These are phyloP conservation scores for Tetramorium alpestre DNA, from an alignment of 1,140 invertebrate species.

Conservation along the genomic window DNA sequence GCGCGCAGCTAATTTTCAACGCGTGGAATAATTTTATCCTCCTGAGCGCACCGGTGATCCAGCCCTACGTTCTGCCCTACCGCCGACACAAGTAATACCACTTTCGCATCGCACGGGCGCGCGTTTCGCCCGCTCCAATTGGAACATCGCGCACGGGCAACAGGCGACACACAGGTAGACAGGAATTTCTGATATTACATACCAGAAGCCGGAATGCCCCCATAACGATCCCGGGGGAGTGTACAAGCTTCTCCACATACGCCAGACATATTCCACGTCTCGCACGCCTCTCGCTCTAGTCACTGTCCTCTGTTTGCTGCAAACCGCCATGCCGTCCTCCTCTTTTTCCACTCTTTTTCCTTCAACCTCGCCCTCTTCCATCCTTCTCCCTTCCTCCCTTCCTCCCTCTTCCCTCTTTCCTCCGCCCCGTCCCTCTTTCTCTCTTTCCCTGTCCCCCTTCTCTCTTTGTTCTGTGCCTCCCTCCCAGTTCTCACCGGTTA, in stretches of 20 bases:
- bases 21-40: conserved; percentile 43
- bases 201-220: conserved; percentile 79
- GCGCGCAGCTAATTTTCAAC: conserved; percentile 24
- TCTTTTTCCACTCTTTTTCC: conserved; percentile 49
- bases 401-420: neutral
- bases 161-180: conserved; percentile 78
- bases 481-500: conserved; percentile 40
- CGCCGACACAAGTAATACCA: conserved; percentile 70
- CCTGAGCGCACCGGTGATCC: conserved; percentile 7
- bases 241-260: conserved; percentile 72
- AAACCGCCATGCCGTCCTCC: conserved; percentile 62
- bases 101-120: conserved; percentile 67
- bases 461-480: neutral
- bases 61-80: conserved; percentile 42
- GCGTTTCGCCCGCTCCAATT: conserved; percentile 69
- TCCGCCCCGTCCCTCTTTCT: neutral
- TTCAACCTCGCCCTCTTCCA: conserved; percentile 19
- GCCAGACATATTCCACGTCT: conserved; percentile 73
- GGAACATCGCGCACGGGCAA: conserved; percentile 73
- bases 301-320: conserved; percentile 61
- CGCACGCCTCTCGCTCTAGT: conserved; percentile 64
- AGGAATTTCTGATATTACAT: conserved; percentile 83
- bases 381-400: neutral
- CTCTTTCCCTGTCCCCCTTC: neutral
- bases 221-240: conserved; percentile 76